A percentile compares a stretch with the other conserved stretches of the same genome.
phyloP scores from a whole-genome alignment of 2,113 vertebrate genomes.

The Gobiocypris rarus region DNA sequence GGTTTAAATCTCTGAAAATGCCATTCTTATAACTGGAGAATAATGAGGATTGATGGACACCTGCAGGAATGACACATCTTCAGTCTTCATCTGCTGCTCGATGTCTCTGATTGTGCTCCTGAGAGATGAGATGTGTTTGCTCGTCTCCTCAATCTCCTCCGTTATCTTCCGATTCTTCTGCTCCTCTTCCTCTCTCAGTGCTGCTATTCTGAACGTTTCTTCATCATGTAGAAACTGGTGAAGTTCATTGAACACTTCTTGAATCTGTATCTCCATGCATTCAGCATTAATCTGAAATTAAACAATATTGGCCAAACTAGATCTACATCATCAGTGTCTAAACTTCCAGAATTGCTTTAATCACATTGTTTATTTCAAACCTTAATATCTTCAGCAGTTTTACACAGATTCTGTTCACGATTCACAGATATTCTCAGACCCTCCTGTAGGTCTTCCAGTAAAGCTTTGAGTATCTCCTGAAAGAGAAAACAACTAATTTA shows the following conservation, averaged over 20 bases:
- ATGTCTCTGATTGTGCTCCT: slow-evolving; percentile 17
- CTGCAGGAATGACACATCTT: slow-evolving; percentile 15
- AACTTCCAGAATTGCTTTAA: no score
- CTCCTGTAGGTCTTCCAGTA: no score
- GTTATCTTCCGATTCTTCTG: background rate
- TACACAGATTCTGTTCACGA: background rate
- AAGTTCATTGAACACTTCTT: slow-evolving; percentile 42
- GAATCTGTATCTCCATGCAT: slow-evolving; percentile 31
- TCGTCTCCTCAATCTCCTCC: background rate
- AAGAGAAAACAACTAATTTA: no score
- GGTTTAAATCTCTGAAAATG: background rate
- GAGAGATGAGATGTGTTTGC: slow-evolving; percentile 26
- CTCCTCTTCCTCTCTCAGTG: slow-evolving; percentile 47
- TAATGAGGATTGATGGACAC: background rate
- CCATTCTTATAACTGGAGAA: background rate
- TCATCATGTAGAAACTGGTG: slow-evolving; percentile 47
- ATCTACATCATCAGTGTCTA: background rate
- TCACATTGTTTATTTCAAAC: background rate
- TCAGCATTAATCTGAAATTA: slow-evolving; percentile 35
- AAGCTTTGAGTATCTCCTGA: no score
- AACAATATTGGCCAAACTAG: background rate
- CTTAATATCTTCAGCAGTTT: background rate
- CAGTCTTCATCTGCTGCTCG: slow-evolving; percentile 38
- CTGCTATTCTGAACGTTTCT: slow-evolving; percentile 18
- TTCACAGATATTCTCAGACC: no score